Conservation (phyloP, 2,113 vertebrate genomes). For the Laterallus jamaicensis region DNA sequence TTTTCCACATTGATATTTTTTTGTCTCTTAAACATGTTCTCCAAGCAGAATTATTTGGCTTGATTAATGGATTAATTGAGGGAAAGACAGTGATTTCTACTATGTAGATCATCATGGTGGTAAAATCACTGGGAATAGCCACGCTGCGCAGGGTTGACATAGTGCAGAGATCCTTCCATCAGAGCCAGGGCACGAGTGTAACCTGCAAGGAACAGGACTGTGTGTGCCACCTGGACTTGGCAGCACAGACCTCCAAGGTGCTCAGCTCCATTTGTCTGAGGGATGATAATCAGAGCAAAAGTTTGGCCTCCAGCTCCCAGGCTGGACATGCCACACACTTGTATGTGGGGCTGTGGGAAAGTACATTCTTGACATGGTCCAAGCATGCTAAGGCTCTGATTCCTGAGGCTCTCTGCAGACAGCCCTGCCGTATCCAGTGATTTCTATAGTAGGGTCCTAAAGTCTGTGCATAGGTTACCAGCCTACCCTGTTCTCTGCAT, state of each 20-base stretch:
- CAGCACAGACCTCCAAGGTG: neutral
- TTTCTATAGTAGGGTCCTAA: neutral
- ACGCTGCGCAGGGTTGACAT: neutral
- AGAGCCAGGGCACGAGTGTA: neutral
- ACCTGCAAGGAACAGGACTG: fast-evolving
- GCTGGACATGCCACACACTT: neutral
- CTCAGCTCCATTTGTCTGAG: neutral
- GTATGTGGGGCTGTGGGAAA: neutral
- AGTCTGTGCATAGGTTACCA: neutral
- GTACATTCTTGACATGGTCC: neutral
- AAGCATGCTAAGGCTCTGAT: neutral
- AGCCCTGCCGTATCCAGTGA: neutral
- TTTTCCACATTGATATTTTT: neutral
- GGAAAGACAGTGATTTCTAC: neutral
- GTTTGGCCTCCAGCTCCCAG: neutral
- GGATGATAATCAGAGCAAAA: neutral
- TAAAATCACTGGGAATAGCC: neutral
- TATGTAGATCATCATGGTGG: fast-evolving
- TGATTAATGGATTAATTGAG: neutral
- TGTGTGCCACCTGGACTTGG: neutral
- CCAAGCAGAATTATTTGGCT: neutral
- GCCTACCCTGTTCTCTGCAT: neutral
- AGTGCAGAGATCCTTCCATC: neutral
- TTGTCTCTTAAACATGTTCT: neutral
- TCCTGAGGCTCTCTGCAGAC: neutral